Base-by-base conservation (phyloP, 2,888 invertebrate species). In the Drosophila meridionalis region DNA sequence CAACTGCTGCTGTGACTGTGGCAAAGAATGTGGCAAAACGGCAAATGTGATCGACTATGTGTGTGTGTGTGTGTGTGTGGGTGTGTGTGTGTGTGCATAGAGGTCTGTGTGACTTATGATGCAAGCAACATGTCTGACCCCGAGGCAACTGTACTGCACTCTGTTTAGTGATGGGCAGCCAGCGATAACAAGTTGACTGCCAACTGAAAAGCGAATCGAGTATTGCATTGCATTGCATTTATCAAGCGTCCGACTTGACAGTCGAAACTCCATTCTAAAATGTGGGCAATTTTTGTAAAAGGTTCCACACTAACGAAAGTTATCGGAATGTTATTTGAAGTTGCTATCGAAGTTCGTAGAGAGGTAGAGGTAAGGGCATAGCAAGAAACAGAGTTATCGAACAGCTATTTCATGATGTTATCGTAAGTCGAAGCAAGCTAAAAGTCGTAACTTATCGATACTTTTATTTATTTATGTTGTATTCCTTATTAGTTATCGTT, bases 1-100 rank as follows among this genome's bases (percentile, higher is more conserved):
- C 84, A 82, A 76, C 77, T 76, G 78, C 72, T 56, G 58, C 67
- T 71, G 76, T 70, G 80, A 84, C 79, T 84, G 82, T 87, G 85
- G 82, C 80, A 79, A 87, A 65, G 76, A 73, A 76, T 84, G 64
- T 75, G 76, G 47, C 65, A 56, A 60, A 67, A 36, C 28, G 50
- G 40, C 58, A 59, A 55, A 42, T 59, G 55, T 56, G 70, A 53
- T 80, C 47, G 47, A 62, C 47, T 60, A 34, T 8, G 42, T n/a
- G 38, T 38, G 43, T 43, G 43, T 8, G 8, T 43, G 9, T 45
- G 45, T 26, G 26, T 36, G 28, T 4, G 36, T 69, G 32, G 65
- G 52, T 64, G 48, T 38, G 11, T 59, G 36, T 26, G 38, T 8
- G 40, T 63, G 65, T 53, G 50, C 58, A 56, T 75, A 59, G 82